phyloP scores from a whole-genome alignment of 23 tunicate genomes.

The Phallusia fumigata region DNA sequence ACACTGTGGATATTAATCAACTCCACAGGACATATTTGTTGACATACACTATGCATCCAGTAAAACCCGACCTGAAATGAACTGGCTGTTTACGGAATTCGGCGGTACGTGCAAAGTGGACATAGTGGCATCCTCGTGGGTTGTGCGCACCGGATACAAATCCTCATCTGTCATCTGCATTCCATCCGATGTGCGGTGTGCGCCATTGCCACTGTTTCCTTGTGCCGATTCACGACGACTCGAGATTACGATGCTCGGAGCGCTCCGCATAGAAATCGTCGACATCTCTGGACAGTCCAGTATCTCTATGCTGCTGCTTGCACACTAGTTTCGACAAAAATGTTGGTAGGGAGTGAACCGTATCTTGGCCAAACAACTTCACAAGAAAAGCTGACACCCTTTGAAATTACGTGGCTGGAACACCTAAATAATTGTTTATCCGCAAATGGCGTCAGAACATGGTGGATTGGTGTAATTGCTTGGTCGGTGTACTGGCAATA shows the following conservation, averaged over 20 bases:
- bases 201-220: constrained; percentile 8
- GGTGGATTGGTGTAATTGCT: too few relatives aligned
- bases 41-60: too few relatives aligned
- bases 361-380: too few relatives aligned
- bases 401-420: too few relatives aligned
- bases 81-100: constrained; percentile 89
- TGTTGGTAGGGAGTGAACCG: too few relatives aligned
- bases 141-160: constrained; percentile 14
- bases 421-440: too few relatives aligned
- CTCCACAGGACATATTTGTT: too few relatives aligned
- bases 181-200: constrained; percentile 18
- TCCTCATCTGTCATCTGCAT: constrained; percentile 26
- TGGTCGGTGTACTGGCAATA: too few relatives aligned
- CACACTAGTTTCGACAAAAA: neutral
- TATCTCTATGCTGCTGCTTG: too few relatives aligned
- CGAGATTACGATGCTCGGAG: neutral
- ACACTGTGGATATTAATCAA: too few relatives aligned
- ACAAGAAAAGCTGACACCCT: too few relatives aligned
- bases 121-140: constrained; percentile 34
- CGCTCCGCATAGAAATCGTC: constrained; percentile 51
- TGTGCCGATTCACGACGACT: constrained; percentile 17
- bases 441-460: too few relatives aligned
- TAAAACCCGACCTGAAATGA: constrained; percentile 60
- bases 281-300: constrained; percentile 84
- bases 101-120: constrained; percentile 78